Conservation (phyloP, 2,797 vertebrate genomes). For the Protosalanx chinensis region DNA sequence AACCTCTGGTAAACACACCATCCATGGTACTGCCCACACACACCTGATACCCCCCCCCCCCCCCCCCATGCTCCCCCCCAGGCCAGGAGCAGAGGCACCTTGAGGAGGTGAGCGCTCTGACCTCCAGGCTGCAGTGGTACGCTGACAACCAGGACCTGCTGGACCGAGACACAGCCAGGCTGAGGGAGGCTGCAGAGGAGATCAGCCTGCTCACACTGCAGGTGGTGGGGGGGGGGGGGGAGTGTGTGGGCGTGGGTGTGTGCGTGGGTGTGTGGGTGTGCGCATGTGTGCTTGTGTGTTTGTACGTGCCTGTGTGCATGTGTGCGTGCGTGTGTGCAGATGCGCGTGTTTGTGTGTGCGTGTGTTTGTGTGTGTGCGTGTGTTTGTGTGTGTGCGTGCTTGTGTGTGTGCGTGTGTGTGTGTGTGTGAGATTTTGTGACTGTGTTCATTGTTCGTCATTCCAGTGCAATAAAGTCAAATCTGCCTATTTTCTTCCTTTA, state of each 20-base stretch:
- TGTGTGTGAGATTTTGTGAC: not conserved
- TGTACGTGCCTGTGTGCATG: not conserved
- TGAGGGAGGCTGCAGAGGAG: slow-evolving; percentile 82
- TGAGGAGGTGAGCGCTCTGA: slow-evolving; percentile 70
- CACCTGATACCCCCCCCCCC: no score
- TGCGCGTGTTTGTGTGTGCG: not conserved
- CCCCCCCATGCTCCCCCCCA: no score
- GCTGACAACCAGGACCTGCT: slow-evolving; percentile 90
- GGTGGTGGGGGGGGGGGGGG: slow-evolving; percentile 55
- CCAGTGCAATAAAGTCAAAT: no score
- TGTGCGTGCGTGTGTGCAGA: no score
- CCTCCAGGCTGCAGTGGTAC: slow-evolving; percentile 86
- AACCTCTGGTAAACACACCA: no score
- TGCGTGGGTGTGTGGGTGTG: not conserved
- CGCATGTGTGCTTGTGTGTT: no score
- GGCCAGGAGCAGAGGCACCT: slow-evolving; percentile 63
- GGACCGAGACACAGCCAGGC: slow-evolving; percentile 80
- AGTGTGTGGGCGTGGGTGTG: not conserved
- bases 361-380: not conserved
- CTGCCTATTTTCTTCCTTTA: no score
- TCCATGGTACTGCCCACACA: no score
- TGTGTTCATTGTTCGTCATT: no score
- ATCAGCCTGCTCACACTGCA: slow-evolving; percentile 79
- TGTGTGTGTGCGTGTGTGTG: not conserved
- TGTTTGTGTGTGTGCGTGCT: not conserved